Conservation (phyloP, 2,888 invertebrate genomes). For the Arrhopalites spinosus region DNA sequence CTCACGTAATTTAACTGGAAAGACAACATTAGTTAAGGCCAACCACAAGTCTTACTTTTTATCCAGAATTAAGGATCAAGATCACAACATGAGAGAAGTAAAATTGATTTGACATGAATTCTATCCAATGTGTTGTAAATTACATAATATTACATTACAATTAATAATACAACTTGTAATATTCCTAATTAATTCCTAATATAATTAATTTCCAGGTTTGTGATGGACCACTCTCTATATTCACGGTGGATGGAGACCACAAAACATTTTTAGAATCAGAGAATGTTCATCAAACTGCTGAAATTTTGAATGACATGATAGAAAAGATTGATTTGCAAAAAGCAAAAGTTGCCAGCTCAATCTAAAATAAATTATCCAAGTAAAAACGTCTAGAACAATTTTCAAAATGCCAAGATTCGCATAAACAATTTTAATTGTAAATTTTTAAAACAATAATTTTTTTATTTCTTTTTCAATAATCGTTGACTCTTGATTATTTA, state of each 20-base stretch:
- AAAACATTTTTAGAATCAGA: conserved; percentile 1
- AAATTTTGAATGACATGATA: conserved; percentile 11
- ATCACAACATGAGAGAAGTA: conserved; percentile 18
- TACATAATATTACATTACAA: not conserved
- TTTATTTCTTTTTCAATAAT: too few species aligned
- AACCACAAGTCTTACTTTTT: not conserved
- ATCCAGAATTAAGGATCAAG: not conserved
- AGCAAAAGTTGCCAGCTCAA: conserved; percentile 12
- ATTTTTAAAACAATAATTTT: too few species aligned
- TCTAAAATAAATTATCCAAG: not conserved
- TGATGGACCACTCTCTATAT: not conserved
- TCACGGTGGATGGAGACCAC: conserved; percentile 18
- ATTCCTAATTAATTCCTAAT: not conserved
- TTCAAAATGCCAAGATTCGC: too few species aligned
- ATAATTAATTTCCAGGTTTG: conserved; percentile 3
- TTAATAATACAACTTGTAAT: not conserved
- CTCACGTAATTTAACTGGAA: not conserved
- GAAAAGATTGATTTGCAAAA: not conserved
- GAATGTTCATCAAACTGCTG: conserved; percentile 2
- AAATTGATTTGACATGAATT: not conserved
- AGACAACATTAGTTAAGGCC: conserved; percentile 18
- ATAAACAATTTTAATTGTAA: too few species aligned
- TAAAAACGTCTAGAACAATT: too few species aligned
- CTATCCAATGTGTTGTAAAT: not conserved
- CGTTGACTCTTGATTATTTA: too few species aligned